Evolutionary conservation across 2,888 invertebrate genomes (phyloP).

Genomic region (Tetheella fluctuosa): DNA sequence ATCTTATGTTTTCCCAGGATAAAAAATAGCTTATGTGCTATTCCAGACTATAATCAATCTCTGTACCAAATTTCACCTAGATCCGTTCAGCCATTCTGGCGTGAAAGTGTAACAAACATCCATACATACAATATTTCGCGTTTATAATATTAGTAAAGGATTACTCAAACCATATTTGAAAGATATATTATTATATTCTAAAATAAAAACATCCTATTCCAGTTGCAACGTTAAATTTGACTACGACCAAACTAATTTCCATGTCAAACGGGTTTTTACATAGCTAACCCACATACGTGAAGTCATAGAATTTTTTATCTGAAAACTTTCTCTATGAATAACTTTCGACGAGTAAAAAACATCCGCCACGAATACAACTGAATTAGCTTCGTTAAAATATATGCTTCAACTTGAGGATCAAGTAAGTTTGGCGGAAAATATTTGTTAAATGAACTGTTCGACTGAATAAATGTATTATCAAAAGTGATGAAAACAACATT

Average conservation of each 20-base stretch:
- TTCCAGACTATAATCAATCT: too few species aligned
- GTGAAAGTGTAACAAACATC: too few species aligned
- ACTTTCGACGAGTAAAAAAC: slow-evolving; percentile 51
- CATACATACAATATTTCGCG: too few species aligned
- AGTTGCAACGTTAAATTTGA: slow-evolving; percentile 4
- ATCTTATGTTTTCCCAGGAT: too few species aligned
- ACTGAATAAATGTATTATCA: not conserved
- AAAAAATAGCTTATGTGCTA: too few species aligned
- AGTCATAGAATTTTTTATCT: slow-evolving; percentile 11
- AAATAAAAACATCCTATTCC: not conserved
- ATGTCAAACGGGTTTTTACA: slow-evolving; percentile 8
- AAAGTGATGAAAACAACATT: not conserved
- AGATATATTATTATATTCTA: not conserved
- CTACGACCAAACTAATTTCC: slow-evolving; percentile 11
- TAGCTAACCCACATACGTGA: not conserved
- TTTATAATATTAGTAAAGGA: too few species aligned
- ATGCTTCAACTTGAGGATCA: slow-evolving; percentile 49
- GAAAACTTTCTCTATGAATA: slow-evolving; percentile 36
- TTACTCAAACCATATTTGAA: not conserved
- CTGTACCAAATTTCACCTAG: too few species aligned
- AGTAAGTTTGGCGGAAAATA: slow-evolving; percentile 30
- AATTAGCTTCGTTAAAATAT: slow-evolving; percentile 67
- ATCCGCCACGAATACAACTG: slow-evolving; percentile 43
- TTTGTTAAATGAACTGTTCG: not conserved
- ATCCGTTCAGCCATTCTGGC: too few species aligned